Evolutionary conservation across 2,113 vertebrate genomes (phyloP), one percentile per base, ranked within the genome.

Genomic region (Lepisosteus osseus): DNA sequence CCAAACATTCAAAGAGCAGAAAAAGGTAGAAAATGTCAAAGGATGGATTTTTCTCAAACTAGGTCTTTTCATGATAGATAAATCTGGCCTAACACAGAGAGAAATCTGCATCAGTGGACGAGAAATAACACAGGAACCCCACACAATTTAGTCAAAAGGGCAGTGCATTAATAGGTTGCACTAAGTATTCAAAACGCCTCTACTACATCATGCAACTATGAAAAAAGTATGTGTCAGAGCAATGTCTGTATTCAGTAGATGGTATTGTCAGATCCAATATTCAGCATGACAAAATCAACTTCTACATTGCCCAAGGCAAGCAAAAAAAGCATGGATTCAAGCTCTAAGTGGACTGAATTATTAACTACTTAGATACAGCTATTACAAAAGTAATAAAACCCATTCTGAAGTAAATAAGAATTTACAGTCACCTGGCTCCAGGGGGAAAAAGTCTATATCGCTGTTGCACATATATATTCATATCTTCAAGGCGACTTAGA

Each of bases 11-110:
- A 29, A 29, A 29, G 1, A 29, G 29, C 29, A 29, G 1, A 1
- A 1, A 29, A 29, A 29, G 29, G 29, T 29, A 29, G 83, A 86
- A 86, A 86, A 80, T 76, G 77, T 83, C 87, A 89, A 89, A 92
- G 88, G 87, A 84, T 81, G 83, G 88, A 90, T 90, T 91, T 17
- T 85, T 88, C 89, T 86, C 5, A 87, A 91, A 85, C 80, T 83
- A 84, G 89, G 87, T 88, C 88, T 87, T 90, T 86, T 80, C 81
- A 90, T 88, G 91, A 91, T 87, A 76, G 86, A 86, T 76, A 82
- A 90, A 91, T 91, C 89, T 89, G 79, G 78, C 83, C 84, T 89
- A 91, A 91, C 90, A 86, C 86, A 84, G 29, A 29, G 29, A 29
- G 29, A 29, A 29, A 29, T 29, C 29, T 29, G 29, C 29, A 29